Evolutionary conservation across 1,140 invertebrate genomes (phyloP), one percentile per base, ranked within the genome.

Genomic region (Diprion similis): DNA sequence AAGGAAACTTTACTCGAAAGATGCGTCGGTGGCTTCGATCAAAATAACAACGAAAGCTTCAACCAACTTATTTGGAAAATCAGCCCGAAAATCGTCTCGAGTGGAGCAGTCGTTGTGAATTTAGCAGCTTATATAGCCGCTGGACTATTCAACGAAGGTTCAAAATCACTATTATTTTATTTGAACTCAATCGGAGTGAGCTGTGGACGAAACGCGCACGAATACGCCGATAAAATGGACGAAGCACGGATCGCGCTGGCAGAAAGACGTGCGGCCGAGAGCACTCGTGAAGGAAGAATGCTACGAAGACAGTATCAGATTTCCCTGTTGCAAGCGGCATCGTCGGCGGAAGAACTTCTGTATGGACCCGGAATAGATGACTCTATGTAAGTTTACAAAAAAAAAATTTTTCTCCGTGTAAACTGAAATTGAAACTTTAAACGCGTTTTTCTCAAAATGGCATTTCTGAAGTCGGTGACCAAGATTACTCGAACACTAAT

Each of bases 11-110:
- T 82, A 66, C 72, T 80, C 13, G 71, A 77, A 74, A 74, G 78
- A 66, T 81, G 80, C 73, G n/a, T 78, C 46, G 71, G 76, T 74
- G 76, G 78, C 6, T 75, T 75, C 37, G 78, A 70, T 10, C 78
- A 80, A 76, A 82, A 80, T 69, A 74, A 71, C 37, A 81, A 81
- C 71, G 78, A 81, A 75, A 79, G 76, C 59, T 76, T 79, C 48
- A 81, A 80, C 59, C 73, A 76, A 66, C 66, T 82, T 10, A 72
- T 80, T 71, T 48, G 45, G 17, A 15, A 51, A 47, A 71, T 71
- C 37, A 51, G 45, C 10, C 70, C 70, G 47, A 71, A 71, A 71
- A 46, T n/a, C 37, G 10, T 71, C 4, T 47, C 45, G 18, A 71
- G 48, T 65, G 71, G 48, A 71, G 48, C 71, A 71, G 37, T 59